These are phyloP conservation scores for Patella depressa DNA, from an alignment of 2,888 invertebrate genomes.

Conservation along the genomic window DNA sequence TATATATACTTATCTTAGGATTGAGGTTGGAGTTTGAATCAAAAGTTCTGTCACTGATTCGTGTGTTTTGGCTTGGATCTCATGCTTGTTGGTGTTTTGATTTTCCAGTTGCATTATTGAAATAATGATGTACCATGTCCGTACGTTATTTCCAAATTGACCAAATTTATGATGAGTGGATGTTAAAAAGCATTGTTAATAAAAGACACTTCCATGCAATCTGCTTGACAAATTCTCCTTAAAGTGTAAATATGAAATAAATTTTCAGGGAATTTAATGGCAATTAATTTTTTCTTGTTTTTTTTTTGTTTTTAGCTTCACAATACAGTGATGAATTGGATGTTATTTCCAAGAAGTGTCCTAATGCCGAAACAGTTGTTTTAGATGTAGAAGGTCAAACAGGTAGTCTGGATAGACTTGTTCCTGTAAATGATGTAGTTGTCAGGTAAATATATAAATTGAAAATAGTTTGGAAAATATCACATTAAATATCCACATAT, in stretches of 20 bases:
- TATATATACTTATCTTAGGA: not conserved
- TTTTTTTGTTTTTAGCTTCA: constrained; percentile 75
- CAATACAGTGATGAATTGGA: constrained; percentile 91
- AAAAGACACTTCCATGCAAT: too few relatives aligned
- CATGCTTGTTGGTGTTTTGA: not conserved
- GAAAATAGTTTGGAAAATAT: not conserved
- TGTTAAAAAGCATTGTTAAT: too few relatives aligned
- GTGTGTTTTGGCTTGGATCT: not conserved
- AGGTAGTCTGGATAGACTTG: constrained; percentile 80
- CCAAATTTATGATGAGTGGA: too few relatives aligned
- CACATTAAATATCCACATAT: too few relatives aligned
- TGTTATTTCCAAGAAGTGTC: constrained; percentile 81
- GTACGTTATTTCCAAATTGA: too few relatives aligned
- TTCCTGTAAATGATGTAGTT: constrained; percentile 76
- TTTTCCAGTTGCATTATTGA: not conserved
- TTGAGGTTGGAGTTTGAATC: not conserved
- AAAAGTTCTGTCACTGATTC: constrained; percentile 16
- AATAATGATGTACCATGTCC: too few relatives aligned
- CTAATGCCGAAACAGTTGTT: constrained; percentile 81
- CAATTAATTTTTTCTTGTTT: too few relatives aligned
- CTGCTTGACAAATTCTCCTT: too few relatives aligned
- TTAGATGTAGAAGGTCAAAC: constrained; percentile 84
- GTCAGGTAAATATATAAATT: constrained; percentile 66
- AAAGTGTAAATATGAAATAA: too few relatives aligned
- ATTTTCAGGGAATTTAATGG: too few relatives aligned